These are phyloP conservation scores for Thymelicus sylvestris DNA, from an alignment of 2,888 invertebrate species.

Conservation along the genomic window DNA sequence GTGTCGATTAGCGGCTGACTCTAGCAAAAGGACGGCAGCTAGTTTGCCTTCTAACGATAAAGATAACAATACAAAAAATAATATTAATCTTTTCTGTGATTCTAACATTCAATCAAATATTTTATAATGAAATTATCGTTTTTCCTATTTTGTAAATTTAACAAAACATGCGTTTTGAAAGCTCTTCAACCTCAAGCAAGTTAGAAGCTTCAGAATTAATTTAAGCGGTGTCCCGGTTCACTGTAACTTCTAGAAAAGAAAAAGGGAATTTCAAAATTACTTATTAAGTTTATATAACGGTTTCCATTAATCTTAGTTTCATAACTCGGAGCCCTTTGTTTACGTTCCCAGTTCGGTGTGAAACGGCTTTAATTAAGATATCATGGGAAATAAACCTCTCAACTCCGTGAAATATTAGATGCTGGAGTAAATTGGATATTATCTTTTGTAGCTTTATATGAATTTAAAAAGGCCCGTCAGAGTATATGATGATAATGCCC, in stretches of 20 bases:
- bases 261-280: slow-evolving; percentile 52
- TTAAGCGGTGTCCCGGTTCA: slow-evolving; percentile 17
- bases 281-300: slow-evolving; percentile 71
- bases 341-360: slow-evolving; percentile 64
- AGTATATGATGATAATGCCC: neutral
- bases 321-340: slow-evolving; percentile 67
- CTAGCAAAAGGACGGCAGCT: too few relatives aligned
- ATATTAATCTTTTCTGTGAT: too few relatives aligned
- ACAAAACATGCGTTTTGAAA: too few relatives aligned
- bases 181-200: too few relatives aligned
- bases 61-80: too few relatives aligned
- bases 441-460: slow-evolving; percentile 44
- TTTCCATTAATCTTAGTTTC: slow-evolving; percentile 77
- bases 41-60: too few relatives aligned
- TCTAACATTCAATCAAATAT: too few relatives aligned
- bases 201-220: too few relatives aligned
- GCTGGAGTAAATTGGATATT: slow-evolving; percentile 58
- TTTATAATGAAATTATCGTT: too few relatives aligned
- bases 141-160: too few relatives aligned
- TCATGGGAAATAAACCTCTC: slow-evolving; percentile 76
- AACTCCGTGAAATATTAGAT: slow-evolving; percentile 66
- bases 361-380: slow-evolving; percentile 76
- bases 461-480: slow-evolving; percentile 6
- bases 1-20: too few relatives aligned
- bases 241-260: slow-evolving; percentile 37